Base-by-base conservation (phyloP, 2,113 vertebrate species). In the Scomber scombrus region DNA sequence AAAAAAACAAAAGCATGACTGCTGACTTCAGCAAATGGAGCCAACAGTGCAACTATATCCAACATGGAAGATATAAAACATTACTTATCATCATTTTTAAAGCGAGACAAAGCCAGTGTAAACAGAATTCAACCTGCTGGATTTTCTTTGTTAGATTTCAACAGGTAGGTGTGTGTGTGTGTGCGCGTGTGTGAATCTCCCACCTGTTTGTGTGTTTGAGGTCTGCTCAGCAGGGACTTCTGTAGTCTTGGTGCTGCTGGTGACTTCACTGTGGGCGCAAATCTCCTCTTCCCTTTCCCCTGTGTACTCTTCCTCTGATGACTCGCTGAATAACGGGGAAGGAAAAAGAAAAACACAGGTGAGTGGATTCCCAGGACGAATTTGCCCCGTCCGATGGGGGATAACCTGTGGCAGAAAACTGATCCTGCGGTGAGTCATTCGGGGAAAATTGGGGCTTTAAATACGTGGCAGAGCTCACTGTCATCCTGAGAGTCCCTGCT, bases 281-380 rank as follows among this genome's bases (percentile, higher is more conserved):
- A 6, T 46, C 60, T 93, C 93, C 13, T 92, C 92, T 45, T 94
- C 93, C 31, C n/a, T 84, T 60, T 94, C 92, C 72, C 87, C 88
- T 2, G 91, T 4, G 0, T 86, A 85, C 83, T 95, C 94, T 71
- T 95, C 93, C 85, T 91, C 95, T 19, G 93, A 94, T 29, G 94
- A 95, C 74, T 95, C 94, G 57, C 95, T 95, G 71, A 13, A 31
- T 75, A 47, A 61, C 78, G 2, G 34, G 63, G 76, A 75, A 34
- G 58, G 51, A 16, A 63, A 79, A 77, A 89, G 64, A 78, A 26
- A 15, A 7, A 63, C 58, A 31, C 2, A 45, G 56, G 23, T 43
- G 55, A 61, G 46, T n/a, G 19, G 15, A 46, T 57, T 26, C 51
- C 75, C 18, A 57, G 68, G 71, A 26, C 18, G 51, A 71, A n/a